These are phyloP conservation scores for Caradrina clavipalpis DNA, from an alignment of 2,888 invertebrate species.

Conservation along the genomic window DNA sequence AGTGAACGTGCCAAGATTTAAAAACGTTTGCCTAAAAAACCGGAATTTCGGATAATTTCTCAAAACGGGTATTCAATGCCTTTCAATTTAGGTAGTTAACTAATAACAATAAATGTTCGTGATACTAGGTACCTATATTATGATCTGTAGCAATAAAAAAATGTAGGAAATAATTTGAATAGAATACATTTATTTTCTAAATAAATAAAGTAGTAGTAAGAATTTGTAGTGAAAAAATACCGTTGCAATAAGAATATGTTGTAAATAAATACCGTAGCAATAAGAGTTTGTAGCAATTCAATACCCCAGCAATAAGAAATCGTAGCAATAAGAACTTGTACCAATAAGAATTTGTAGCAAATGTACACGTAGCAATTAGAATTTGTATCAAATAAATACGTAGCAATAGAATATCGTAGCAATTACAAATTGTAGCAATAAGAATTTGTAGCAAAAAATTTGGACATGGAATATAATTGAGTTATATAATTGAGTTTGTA, in stretches of 20 bases:
- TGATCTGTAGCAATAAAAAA: neutral
- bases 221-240: neutral
- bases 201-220: neutral
- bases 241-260: neutral
- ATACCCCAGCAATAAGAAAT: neutral
- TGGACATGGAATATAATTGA: too few relatives aligned
- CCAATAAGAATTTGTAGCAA: too few relatives aligned
- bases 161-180: neutral
- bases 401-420: too few relatives aligned
- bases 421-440: too few relatives aligned
- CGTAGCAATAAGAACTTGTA: too few relatives aligned
- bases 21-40: conserved; percentile 35
- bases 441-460: too few relatives aligned
- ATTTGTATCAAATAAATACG: neutral
- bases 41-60: conserved; percentile 39
- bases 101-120: neutral
- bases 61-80: conserved; percentile 39
- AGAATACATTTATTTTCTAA: conserved; percentile 1
- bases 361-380: neutral
- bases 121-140: neutral
- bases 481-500: too few relatives aligned
- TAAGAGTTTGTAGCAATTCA: too few relatives aligned
- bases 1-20: conserved; percentile 52
- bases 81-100: neutral
- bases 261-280: neutral